These are phyloP conservation scores for Lineus longissimus DNA, from an alignment of 1,140 invertebrate genomes.

Conservation along the genomic window DNA sequence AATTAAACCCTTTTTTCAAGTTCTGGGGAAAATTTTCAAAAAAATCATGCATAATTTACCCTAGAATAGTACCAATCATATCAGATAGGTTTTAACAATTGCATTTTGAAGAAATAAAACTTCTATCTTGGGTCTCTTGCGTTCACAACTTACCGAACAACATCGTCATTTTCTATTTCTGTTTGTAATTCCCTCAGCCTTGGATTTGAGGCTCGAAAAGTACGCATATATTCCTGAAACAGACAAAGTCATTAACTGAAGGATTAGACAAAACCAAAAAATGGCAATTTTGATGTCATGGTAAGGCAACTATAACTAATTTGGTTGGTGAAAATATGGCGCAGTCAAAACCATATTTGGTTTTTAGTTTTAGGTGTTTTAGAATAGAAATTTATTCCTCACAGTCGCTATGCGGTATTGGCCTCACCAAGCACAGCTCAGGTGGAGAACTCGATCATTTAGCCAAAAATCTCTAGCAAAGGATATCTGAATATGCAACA, in stretches of 20 bases:
- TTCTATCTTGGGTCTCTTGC: no score
- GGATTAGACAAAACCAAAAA: no score
- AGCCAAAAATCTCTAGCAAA: no score
- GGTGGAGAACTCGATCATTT: no score
- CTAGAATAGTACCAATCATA: conserved; percentile 1
- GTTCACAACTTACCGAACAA: conserved; percentile 63
- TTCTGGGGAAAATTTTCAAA: neutral
- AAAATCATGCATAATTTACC: conserved; percentile 7
- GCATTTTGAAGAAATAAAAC: neutral
- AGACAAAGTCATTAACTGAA: conserved; percentile 14
- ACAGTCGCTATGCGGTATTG: no score
- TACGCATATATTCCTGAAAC: conserved; percentile 80
- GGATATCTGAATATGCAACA: neutral
- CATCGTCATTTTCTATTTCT: conserved; percentile 88
- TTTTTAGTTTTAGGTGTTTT: no score
- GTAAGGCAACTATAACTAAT: no score
- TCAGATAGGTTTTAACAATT: neutral
- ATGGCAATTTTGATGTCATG: no score
- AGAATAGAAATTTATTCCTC: no score
- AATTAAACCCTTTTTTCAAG: conserved; percentile 10
- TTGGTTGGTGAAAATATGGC: no score
- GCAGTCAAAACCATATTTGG: no score
- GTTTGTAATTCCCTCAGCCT: conserved; percentile 73
- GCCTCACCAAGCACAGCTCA: neutral
- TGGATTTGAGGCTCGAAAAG: conserved; percentile 83